Percentiles rank a stretch among this genome's conserved stretches.
Conservation (phyloP, 2,113 vertebrate genomes). For the Fregata magnificens region DNA sequence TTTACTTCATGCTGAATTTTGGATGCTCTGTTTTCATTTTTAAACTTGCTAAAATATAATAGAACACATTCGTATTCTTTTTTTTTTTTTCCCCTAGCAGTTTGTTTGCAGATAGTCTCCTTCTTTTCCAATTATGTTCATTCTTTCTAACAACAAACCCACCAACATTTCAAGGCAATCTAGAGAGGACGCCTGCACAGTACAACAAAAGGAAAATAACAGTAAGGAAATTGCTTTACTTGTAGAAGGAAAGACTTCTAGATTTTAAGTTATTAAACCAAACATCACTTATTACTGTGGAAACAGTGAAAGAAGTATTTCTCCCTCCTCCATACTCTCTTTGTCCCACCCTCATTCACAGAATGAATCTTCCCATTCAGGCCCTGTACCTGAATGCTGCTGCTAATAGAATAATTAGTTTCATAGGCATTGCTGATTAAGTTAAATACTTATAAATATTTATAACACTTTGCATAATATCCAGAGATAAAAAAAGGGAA, state of each 20-base stretch:
- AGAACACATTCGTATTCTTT: background rate
- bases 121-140: background rate
- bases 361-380: background rate
- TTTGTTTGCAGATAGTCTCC: background rate
- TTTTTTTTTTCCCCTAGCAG: background rate
- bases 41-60: background rate
- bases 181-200: background rate
- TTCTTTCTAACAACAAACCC: background rate
- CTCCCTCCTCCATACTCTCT: background rate
- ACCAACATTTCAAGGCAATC: background rate
- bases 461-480: constrained; percentile 24
- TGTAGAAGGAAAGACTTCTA: background rate
- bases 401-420: constrained; percentile 29
- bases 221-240: background rate
- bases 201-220: background rate
- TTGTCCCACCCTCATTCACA: background rate
- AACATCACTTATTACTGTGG: background rate
- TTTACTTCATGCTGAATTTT: background rate
- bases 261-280: background rate
- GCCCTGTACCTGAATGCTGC: background rate
- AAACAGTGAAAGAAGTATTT: background rate
- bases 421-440: constrained; percentile 25
- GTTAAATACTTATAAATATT: constrained; percentile 59
- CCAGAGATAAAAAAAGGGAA: background rate
- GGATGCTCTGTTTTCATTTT: background rate